phyloP scores from a whole-genome alignment of 1,140 invertebrate genomes.

The Brachionus sp. region DNA sequence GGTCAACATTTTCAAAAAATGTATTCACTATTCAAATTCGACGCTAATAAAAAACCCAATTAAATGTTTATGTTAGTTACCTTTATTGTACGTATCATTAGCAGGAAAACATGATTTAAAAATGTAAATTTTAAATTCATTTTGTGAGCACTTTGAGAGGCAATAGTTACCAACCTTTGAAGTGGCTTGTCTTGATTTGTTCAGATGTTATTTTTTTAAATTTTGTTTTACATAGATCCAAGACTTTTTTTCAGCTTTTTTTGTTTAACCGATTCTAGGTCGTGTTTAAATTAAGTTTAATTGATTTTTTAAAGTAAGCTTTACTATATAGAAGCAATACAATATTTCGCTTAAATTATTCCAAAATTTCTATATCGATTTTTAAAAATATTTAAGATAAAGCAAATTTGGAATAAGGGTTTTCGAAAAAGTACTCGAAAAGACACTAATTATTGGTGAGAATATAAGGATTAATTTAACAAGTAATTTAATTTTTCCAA shows the following conservation, averaged over 20 bases:
- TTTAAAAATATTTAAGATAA: conserved; percentile 12
- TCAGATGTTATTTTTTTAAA: neutral
- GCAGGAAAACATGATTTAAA: neutral
- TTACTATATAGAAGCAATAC: neutral
- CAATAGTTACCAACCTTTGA: neutral
- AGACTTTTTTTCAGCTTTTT: neutral
- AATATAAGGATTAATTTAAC: neutral
- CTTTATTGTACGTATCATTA: neutral
- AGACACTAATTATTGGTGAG: neutral
- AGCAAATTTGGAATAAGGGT: neutral
- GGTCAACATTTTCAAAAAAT: neutral
- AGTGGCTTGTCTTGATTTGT: neutral
- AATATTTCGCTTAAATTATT: neutral
- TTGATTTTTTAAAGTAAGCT: neutral
- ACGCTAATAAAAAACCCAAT: neutral
- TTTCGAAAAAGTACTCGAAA: neutral
- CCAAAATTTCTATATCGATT: conserved; percentile 5
- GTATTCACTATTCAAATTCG: neutral
- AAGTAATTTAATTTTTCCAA: neutral
- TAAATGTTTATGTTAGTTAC: neutral
- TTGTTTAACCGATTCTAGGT: conserved; percentile 19
- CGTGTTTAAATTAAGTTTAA: conserved; percentile 19
- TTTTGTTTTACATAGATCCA: neutral
- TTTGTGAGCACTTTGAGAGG: neutral
- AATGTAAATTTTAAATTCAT: neutral